phyloP scores from a whole-genome alignment of 2,888 invertebrate species.

The Mellilla xanthometata region DNA sequence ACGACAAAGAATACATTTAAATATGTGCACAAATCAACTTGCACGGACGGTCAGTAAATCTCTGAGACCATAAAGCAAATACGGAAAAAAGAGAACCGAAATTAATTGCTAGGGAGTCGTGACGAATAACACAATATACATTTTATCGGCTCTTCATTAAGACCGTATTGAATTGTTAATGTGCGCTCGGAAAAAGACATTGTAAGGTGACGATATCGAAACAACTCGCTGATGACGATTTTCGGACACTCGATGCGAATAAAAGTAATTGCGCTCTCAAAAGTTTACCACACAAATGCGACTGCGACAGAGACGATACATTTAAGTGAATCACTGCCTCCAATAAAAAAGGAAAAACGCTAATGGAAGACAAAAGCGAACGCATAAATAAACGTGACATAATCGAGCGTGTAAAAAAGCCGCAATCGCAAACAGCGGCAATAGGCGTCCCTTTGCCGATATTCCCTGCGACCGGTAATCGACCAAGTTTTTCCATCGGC shows the following conservation, averaged over 20 bases:
- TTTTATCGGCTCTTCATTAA: constrained; percentile 79
- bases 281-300: constrained; percentile 49
- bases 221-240: constrained; percentile 59
- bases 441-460: constrained; percentile 48
- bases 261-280: constrained; percentile 48
- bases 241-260: constrained; percentile 54
- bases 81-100: constrained; percentile 59
- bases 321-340: constrained; percentile 62
- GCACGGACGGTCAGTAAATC: constrained; percentile 65
- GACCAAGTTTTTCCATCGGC: constrained; percentile 78
- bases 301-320: constrained; percentile 49
- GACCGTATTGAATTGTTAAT: constrained; percentile 77
- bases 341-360: constrained; percentile 61
- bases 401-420: constrained; percentile 66
- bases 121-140: constrained; percentile 75
- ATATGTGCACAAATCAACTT: constrained; percentile 70
- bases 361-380: constrained; percentile 78
- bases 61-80: constrained; percentile 62
- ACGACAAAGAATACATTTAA: constrained; percentile 67
- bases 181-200: constrained; percentile 61
- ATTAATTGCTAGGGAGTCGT: constrained; percentile 70
- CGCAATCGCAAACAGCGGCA: constrained; percentile 41
- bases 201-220: constrained; percentile 71
- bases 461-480: constrained; percentile 61
- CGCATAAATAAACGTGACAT: constrained; percentile 76